Conservation (phyloP, 2,888 invertebrate species). For the Ectobius pallidus region DNA sequence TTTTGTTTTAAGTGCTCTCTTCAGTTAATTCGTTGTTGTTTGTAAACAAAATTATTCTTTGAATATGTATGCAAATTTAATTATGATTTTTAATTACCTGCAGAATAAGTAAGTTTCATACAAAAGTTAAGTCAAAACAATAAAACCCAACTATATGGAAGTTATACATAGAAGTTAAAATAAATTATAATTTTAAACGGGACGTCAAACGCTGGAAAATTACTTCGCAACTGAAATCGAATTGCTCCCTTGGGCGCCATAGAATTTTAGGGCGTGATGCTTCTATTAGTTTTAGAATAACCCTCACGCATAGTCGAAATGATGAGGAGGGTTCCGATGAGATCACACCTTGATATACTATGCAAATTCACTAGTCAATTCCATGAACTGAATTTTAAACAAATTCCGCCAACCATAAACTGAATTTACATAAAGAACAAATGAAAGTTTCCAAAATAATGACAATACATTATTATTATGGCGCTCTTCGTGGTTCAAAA, state of each 20-base stretch:
- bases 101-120: too few relatives aligned
- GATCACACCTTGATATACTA: not conserved
- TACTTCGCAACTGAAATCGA: conserved; percentile 6
- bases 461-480: not conserved
- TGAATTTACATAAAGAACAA: not conserved
- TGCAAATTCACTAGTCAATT: not conserved
- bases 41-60: too few relatives aligned
- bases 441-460: not conserved
- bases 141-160: too few relatives aligned
- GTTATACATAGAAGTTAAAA: too few relatives aligned
- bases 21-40: too few relatives aligned
- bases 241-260: not conserved
- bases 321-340: not conserved
- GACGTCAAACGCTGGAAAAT: not conserved
- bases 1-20: too few relatives aligned
- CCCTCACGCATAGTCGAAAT: not conserved
- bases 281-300: too few relatives aligned
- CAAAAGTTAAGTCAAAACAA: too few relatives aligned
- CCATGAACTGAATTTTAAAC: not conserved
- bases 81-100: too few relatives aligned
- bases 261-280: conserved; percentile 2
- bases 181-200: conserved; percentile 12
- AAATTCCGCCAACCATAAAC: not conserved
- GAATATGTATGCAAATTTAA: too few relatives aligned
- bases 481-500: not conserved